phyloP scores from a whole-genome alignment of 2,113 vertebrate genomes.

The Cyprinodon tularosa region DNA sequence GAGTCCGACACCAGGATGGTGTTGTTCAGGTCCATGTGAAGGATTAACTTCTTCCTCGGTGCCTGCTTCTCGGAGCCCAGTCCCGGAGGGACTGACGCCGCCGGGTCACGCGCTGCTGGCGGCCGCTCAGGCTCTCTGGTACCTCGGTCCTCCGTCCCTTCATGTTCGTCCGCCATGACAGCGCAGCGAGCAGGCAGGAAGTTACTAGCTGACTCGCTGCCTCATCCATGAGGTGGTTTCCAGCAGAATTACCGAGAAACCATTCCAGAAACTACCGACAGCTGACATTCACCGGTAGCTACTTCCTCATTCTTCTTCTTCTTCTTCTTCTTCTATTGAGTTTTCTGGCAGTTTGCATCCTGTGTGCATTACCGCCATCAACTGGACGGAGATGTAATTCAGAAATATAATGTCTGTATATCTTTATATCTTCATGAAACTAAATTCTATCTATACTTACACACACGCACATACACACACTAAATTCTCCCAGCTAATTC shows the following conservation, averaged over 20 bases:
- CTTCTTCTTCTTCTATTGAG: conserved; percentile 16
- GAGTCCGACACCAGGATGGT: conserved; percentile 86
- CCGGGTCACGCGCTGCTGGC: conserved; percentile 9
- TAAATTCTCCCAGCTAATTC: too few relatives aligned
- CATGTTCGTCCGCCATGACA: conserved; percentile 35
- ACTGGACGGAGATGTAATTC: too few relatives aligned
- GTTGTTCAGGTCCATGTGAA: conserved; percentile 89
- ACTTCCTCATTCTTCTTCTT: neutral
- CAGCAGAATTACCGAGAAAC: neutral
- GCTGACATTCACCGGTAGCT: neutral
- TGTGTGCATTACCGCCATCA: too few relatives aligned
- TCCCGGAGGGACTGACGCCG: conserved; percentile 3
- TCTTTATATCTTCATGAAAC: too few relatives aligned
- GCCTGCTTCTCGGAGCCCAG: neutral
- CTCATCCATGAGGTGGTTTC: neutral
- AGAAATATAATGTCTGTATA: too few relatives aligned
- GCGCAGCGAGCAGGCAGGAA: too few relatives aligned
- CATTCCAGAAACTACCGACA: too few relatives aligned
- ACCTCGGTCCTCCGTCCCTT: neutral
- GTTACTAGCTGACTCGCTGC: neutral
- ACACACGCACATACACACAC: too few relatives aligned
- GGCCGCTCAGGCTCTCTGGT: neutral
- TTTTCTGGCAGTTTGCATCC: too few relatives aligned
- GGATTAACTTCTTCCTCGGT: conserved; percentile 74
- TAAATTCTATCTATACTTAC: too few relatives aligned